Percentiles rank a stretch among this genome's conserved stretches.
These are phyloP conservation scores for Alentia gelatinosa DNA, from an alignment of 2,888 invertebrate species.

Conservation along the genomic window DNA sequence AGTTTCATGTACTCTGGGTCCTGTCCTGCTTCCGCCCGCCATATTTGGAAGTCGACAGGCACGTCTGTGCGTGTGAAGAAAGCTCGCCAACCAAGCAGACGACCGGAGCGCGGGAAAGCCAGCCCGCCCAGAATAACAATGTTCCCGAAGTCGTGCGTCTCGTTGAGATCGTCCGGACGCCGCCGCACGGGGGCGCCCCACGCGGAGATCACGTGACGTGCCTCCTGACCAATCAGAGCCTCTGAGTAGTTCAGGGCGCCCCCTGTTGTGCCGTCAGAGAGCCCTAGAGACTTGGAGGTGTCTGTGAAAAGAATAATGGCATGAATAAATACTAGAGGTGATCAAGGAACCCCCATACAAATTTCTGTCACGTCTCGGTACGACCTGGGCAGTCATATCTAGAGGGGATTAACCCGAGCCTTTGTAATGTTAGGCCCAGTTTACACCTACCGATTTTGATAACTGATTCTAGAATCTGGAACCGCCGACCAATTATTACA, in stretches of 20 bases:
- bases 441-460: no score
- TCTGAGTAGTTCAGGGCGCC: not conserved
- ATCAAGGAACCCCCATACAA: no score
- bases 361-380: no score
- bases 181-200: conserved; percentile 24
- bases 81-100: conserved; percentile 5
- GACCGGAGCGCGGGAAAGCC: conserved; percentile 1
- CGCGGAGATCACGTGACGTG: conserved; percentile 31
- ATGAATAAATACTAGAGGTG: no score
- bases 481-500: no score
- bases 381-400: no score
- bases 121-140: not conserved
- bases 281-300: no score
- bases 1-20: conserved; percentile 7
- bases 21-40: not conserved
- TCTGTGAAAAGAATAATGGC: no score
- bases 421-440: no score
- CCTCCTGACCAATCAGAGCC: conserved; percentile 48
- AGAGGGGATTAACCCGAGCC: no score
- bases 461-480: no score
- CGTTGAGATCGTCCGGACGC: conserved; percentile 14
- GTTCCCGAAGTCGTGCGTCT: conserved; percentile 24
- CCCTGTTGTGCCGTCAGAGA: no score
- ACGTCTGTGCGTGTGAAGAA: not conserved
- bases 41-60: conserved; percentile 45